Evolutionary conservation across 2,113 vertebrate genomes (phyloP).

Genomic region (Hypocryptadius cinnamomeus): DNA sequence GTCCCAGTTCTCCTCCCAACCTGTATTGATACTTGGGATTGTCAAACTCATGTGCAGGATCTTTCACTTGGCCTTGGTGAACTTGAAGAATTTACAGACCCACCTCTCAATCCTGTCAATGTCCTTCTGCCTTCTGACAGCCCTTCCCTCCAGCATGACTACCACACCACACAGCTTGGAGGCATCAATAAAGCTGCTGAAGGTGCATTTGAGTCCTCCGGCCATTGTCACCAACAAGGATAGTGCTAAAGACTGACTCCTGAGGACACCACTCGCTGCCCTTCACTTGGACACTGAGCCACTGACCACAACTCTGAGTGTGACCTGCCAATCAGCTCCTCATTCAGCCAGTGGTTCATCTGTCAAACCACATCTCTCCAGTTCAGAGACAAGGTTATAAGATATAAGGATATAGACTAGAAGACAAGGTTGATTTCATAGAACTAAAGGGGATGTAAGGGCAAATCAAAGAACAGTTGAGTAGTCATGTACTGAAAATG

Average conservation of each 20-base stretch:
- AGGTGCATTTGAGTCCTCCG: not conserved
- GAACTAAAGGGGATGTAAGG: not conserved
- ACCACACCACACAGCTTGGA: not conserved
- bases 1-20: not conserved
- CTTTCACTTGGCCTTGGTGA: not conserved
- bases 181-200: not conserved
- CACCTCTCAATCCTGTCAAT: not conserved
- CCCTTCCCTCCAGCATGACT: not conserved
- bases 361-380: not conserved
- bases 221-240: not conserved
- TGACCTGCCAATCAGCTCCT: not conserved
- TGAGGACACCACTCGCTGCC: not conserved
- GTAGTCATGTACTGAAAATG: not conserved
- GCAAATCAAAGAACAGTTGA: not conserved
- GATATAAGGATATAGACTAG: too few relatives aligned
- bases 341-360: not conserved
- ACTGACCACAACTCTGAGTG: not conserved
- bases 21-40: not conserved
- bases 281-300: not conserved
- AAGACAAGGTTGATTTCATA: not conserved
- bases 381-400: not conserved
- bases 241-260: not conserved
- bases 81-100: not conserved
- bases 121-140: not conserved
- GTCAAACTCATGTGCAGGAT: not conserved